Evolutionary conservation across 2,888 invertebrate species (phyloP), one percentile per base, ranked within the genome.

Genomic region (Pyrrhia umbra): DNA sequence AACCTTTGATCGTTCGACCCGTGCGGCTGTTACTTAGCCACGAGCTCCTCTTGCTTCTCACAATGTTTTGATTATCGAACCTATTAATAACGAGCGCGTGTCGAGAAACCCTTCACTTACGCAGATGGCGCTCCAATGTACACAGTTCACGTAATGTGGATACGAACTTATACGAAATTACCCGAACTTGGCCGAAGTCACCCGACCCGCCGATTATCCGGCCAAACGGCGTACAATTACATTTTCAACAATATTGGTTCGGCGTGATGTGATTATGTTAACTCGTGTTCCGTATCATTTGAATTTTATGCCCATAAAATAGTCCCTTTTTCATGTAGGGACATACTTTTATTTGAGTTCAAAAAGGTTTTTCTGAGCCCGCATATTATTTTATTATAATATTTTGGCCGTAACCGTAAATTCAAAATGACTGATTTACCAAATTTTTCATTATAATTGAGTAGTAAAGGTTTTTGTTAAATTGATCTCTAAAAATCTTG

Each of bases 161-260:
- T 43, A 55, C 56, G 56, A 46, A 56, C 21, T 39, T 45, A 39
- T 9, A 23, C 47, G 47, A 47, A 47, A 10, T 27, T 20, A 13
- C 39, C 42, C 69, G 61, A 64, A 60, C 13, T 61, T 40, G 37
- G 8, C 25, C 42, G 60, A 60, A 51, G 55, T 47, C 18, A 18
- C 45, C 37, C 63, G 37, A 52, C 52, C 63, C 51, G 30, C 20
- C 70, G 62, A 77, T 77, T 77, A 75, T 68, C 66, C 57, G 37
- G 8, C 47, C 49, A 66, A 75, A 77, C 62, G 60, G 37, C 50
- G 37, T 55, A 64, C 78, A 78, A 78, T 78, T 78, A 78, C 71
- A 78, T 71, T 71, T 75, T 58, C 54, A 77, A 79, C 70, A 68
- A 73, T 79, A 79, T 77, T 76, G 73, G 70, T 55, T 56, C 27